Evolutionary conservation across 1,140 invertebrate genomes (phyloP), one percentile per base, ranked within the genome.

Genomic region (Sycobia sp.): DNA sequence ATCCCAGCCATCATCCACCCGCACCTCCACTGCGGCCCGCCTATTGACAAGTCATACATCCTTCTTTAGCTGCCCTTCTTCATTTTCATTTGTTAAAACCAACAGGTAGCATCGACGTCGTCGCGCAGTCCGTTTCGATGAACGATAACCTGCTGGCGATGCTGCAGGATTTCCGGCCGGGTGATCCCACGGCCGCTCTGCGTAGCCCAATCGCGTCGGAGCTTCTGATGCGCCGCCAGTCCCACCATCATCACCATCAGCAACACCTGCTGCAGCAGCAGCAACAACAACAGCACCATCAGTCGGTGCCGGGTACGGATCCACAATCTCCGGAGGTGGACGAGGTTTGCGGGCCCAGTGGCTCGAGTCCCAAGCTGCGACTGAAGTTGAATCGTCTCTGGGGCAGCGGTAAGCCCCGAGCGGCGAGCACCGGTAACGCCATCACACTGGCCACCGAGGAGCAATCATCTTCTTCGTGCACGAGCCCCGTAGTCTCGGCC

Each of bases 101-200:
- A 54, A 82, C 84, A 74, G 89, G 88, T 8, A 89, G 88, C 56
- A 86, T 91, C 57, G 89, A 91, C 73, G 82, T 89, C 58, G 85
- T 89, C 36, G 77, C 79, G 4, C 76, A 79, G 62, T 71, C 76
- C 51, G 74, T 74, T 13, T 72, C 78, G 22, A 66, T 71, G 29
- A 83, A 84, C 32, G 89, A 90, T 53, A 87, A 87, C 65, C 89
- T 92, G 73, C 90, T 91, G 77, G 89, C 88, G 8, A 91, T 95
- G 89, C 84, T 94, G 9, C 89, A 91, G 73, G 89, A 90, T 63
- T 88, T 89, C 70, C 75, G 85, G n/a, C 84, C 85, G 2, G 75
- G 85, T 27, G 84, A 90, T n/a, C n/a, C n/a, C n/a, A n/a, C n/a
- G 68, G 5, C 36, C 0, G 22, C 9, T 1, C 86, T 90, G 71